Base-by-base conservation (phyloP, 2,888 invertebrate genomes). In the Periphyllus acericola region DNA sequence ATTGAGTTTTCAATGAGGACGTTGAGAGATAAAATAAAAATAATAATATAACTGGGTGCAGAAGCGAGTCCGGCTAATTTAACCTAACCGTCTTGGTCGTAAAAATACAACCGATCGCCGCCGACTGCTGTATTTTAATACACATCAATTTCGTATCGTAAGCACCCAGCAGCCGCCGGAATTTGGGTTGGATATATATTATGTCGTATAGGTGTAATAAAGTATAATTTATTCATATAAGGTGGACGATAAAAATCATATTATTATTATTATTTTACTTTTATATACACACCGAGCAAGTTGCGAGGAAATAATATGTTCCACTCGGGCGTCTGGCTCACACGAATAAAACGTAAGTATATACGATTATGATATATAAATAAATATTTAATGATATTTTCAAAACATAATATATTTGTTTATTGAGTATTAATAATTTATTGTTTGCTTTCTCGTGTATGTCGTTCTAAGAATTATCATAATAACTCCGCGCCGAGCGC, bases 1-100 rank as follows among this genome's bases (percentile, higher is more conserved):
- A 86, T 86, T 80, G 86, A 86, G 79, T 86, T 72, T 55, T 80
- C 86, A 80, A 79, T 36, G 79, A 40, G 74, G 8, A 40, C 74
- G 60, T 46, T 52, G 55, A 66, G 14, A 86, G 52, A 71, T 46
- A 46, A 11, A 36, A 81, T 9, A 8, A 55, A 55, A 71, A 79
- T 36, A 78, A 76, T 14, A 46, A 46, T 46, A 46, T 46, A 46
- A 11, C 11, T 46, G 46, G 46, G 46, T 14, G 46, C 46, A 46
- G 46, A 46, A 46, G 14, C 46, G 3, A 11, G 46, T 46, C 1
- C 46, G 46, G 46, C 46, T 46, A 46, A 46, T 46, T 46, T 3
- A 14, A 46, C 14, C 46, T 14, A 46, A 34, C 40, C n/a, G 17
- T 36, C 34, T 34, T n/a, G 72, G 71, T 72, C 79, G 72, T 86